Base-by-base conservation (phyloP, 1,140 invertebrate genomes). In the Atta cephalotes region DNA sequence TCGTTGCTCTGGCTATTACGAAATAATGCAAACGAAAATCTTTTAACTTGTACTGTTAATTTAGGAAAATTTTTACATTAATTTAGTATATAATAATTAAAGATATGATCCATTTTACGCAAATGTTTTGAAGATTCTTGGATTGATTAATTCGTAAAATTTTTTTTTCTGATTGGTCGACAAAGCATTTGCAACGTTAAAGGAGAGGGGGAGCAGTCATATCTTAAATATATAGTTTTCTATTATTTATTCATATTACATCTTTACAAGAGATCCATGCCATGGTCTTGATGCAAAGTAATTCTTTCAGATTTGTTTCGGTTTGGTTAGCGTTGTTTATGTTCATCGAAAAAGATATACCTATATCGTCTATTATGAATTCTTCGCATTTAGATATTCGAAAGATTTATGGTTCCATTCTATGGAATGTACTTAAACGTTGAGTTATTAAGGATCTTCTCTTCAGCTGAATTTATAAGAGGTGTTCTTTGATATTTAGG, bases 391-490 rank as follows among this genome's bases (percentile, higher is more conserved):
- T 63, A 53, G 60, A 86, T 70, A 60, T 82, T 12, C 53, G 35
- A 58, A 63, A 56, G 60, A 86, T 56, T 86, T 89, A 89, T 65
- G 12, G 58, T 89, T 28, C 84, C 78, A 89, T 89, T 89, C 31
- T 35, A 35, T 31, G 62, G 62, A 82, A 89, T 89, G 63, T 58
- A 62, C 49, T 87, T 71, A 58, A 87, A 80, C 60, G 49, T 58
- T 74, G 39, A 51, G 12, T 78, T 71, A 82, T 65, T 88, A 74
- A 66, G 31, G 56, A 87, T 53, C 49, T 66, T 53, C 14, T 53
- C 49, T 66, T 53, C 14, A 39, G 28, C 35, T 71, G 88, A 87
- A 89, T 89, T 89, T 89, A 89, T 89, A 89, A 72, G 53, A 25
- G 28, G 35, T 65, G 51, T 89, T 60, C 28, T 21, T 72, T 77